Percentiles rank a stretch among this genome's conserved stretches.
Conservation (phyloP, 2,888 invertebrate genomes). For the Fragum sueziense region DNA sequence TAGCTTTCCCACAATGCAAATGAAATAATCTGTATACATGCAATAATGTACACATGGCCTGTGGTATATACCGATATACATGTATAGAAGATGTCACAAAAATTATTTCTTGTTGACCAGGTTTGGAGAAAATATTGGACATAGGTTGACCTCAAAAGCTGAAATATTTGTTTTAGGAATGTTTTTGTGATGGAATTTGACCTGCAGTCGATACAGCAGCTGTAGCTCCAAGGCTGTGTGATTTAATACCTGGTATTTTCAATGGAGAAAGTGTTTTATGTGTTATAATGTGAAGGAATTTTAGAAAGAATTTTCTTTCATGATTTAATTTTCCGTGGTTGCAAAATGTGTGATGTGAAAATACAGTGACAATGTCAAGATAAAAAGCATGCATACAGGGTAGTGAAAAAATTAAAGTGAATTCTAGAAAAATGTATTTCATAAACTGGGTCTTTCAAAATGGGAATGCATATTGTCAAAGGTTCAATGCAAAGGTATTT, state of each 20-base stretch:
- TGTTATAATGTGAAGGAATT: background rate
- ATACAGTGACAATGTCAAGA: no score
- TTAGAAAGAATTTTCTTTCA: no score
- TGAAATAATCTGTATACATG: conserved; percentile 60
- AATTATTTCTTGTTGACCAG: background rate
- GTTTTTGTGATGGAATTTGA: background rate
- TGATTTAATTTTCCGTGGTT: no score
- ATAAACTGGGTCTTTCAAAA: no score
- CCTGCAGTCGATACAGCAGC: background rate
- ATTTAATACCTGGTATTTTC: conserved; percentile 1
- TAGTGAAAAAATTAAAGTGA: no score
- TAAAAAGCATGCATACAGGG: no score
- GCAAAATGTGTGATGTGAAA: no score
- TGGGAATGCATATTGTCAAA: no score
- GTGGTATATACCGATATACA: conserved; percentile 49
- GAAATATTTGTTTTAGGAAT: background rate
- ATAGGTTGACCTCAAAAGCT: background rate
- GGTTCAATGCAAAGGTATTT: no score
- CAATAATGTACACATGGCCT: conserved; percentile 53
- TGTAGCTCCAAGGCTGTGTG: background rate
- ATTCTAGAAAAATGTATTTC: no score
- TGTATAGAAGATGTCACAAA: conserved; percentile 35
- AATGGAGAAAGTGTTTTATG: background rate
- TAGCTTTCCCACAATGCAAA: conserved; percentile 48
- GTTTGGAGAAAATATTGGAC: background rate